Base-by-base conservation (phyloP, 2,113 vertebrate species). In the Cnemophilus loriae region DNA sequence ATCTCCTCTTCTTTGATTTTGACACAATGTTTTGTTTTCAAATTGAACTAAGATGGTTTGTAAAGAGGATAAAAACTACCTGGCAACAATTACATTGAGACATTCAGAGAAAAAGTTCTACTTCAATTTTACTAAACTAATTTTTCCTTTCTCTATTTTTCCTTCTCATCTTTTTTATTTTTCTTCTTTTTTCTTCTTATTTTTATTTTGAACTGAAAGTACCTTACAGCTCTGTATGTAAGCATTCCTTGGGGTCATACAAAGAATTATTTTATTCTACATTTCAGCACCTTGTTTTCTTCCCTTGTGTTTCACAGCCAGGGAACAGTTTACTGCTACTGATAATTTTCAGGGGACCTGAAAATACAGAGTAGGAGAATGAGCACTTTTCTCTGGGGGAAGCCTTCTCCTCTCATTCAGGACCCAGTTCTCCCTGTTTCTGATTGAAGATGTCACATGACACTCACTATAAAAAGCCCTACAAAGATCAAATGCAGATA, bases 1-100 rank as follows among this genome's bases (percentile, higher is more conserved):
- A 35, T 10, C 21, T 94, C 20, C 11, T 42, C 39, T 85, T 60
- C 80, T 95, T 95, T 95, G 63, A 77, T 92, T 95, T 84, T 78
- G 79, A 94, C 84, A 79, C n/a, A 64, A 49, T 89, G 44, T 89
- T 97, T 96, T 91, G 80, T 95, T 97, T 96, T 84, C 56, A 84
- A 92, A 96, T 89, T 55, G 32, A 87, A 41, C 56, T 75, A 46
- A 68, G 28, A 33, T 92, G 32, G 74, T 32, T 90, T 87, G 76
- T 84, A 81, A 8, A 84, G 68, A 52, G 22, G 22, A 44, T 75
- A 56, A 93, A 91, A 90, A 32, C 46, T 81, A 74, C 49, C 33
- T 81, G 59, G 50, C 55, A 89, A 75, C 56, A 87, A 42, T 75
- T 65, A 24, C 22, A 30, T 16, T 76, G 41, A 74, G 68, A 59